Base-by-base conservation (phyloP, 2,113 vertebrate species). In the Platichthys stellatus region DNA sequence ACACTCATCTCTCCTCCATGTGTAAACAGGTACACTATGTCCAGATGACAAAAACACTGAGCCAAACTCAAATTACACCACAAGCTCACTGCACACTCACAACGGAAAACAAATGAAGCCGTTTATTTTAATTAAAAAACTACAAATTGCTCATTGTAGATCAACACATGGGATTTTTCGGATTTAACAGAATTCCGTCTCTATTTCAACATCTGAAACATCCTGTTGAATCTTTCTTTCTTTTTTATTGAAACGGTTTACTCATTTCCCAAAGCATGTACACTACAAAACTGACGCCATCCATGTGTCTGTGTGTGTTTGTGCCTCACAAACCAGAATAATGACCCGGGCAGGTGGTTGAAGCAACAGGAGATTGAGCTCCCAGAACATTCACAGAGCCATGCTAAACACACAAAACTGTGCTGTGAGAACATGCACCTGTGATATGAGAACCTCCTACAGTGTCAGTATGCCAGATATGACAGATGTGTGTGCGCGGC, bases 401-500 rank as follows among this genome's bases (percentile, higher is more conserved):
- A 31, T 74, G 73, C 69, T 88, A 85, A 88, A 85, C 84, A 85
- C 75, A 80, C 35, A 66, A 85, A 70, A 85, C 73, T 69, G 74
- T 80, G 80, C 72, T 62, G 70, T 0, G 15, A 65, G 78, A 86
- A 84, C 68, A 83, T 47, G 81, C 80, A 77, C 82, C 75, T 85
- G 80, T 83, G 75, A 73, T 68, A 65, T n/a, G 57, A 62, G 49
- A 49, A 66, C 66, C 65, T 75, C 35, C 61, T 45, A 40, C 54
- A 49, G 60, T 31, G 69, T 20, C 43, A 47, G 4, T 57, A n/a
- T 54, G 49, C 17, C 38, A 67, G 57, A 70, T 57, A 69, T n/a
- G 69, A 80, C 69, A 82, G 78, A 88, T 74, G 80, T 83, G 24
- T 49, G 12, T 14, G 21, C 24, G 47, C 12, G 10, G 17, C 3